Base-by-base conservation (phyloP, 2,888 invertebrate genomes). In the Fragum fragum region DNA sequence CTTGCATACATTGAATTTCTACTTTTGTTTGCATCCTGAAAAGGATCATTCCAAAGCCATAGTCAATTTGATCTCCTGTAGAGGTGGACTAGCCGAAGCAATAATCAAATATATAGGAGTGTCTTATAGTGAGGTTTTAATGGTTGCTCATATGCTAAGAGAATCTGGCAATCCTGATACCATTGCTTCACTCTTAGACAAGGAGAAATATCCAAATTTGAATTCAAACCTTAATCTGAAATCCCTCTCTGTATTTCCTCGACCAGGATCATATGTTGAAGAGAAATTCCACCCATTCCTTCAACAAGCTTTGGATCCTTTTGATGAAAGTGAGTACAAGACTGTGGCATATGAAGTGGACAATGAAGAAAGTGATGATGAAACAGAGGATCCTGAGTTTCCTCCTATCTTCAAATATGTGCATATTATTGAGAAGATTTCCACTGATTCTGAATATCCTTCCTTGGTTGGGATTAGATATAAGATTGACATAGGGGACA, bases 201-300 rank as follows among this genome's bases (percentile, higher is more conserved):
- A 76, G n/a, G 28, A 55, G 5, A 32, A 61, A 29, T 61, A 32
- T 16, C 61, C 61, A 6, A 18, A 61, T 32, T 28, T 3, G n/a
- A n/a, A 61, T 32, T 14, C 32, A 28, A 11, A 23, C 23, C 26
- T 57, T 57, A n/a, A 29, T 29, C 16, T 28, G 1, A 26, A 28
- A 23, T 14, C 11, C 7, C 11, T 0, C 3, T 79, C 76, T 21
- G 63, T 72, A 1, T 85, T 85, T 72, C 84, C 85, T n/a, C n/a
- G 14, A 1, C 81, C 81, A 9, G 85, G 85, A 16, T 79, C 81
- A 32, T 85, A 85, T 73, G 79, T 85, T 16, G 79, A 78, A 28
- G 72, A 74, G 36, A 36, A 66, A 28, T 77, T 85, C 16, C 73
- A 73, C 42, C 85, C 81, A 16, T 82, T 85, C 59, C 59, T 85